Base-by-base conservation (phyloP, 1,140 invertebrate genomes). In the Drepana arcuata region DNA sequence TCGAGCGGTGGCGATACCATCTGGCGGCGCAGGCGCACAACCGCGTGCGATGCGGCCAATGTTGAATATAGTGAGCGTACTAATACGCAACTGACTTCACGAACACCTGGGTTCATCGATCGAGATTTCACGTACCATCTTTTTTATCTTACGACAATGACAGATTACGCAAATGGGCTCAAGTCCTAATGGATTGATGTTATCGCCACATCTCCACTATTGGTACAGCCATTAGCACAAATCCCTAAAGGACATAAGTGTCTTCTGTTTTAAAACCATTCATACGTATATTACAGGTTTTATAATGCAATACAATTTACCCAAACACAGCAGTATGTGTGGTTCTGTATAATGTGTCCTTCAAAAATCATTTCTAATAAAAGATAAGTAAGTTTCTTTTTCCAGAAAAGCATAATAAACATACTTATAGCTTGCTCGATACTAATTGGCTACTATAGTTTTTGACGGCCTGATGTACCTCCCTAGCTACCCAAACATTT, bases 191-290 rank as follows among this genome's bases (percentile, higher is more conserved):
- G 66, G 53, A 60, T 48, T 41, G 50, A 58, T 66, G 55, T 34
- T 43, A 61, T 71, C 54, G 47, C 38, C 37, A 40, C 41, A 26
- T 18, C 34, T 25, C 28, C 41, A 34, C 45, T 42, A 51, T 46
- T 52, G 66, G 48, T 53, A 66, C 57, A 64, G 51, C 62, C 55
- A 72, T 75, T 75, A 73, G 57, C 64, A 63, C 51, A 56, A 68
- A 74, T 74, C 72, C 68, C 60, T 67, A 54, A 57, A 72, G 64
- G 70, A 71, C 52, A 56, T 56, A 59, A 65, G 65, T 71, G 69
- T 75, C 10, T 3, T 6, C 6, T 7, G 6, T 6, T 7, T n/a
- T 21, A 6, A 10, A 26, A 10, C n/a, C 10, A 9, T 10, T 26
- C 24, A 26, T 26, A n/a, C n/a, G 10, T 26, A 26, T n/a, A 4